Conservation (phyloP, 2,797 vertebrate species). For the Champsocephalus esox region DNA sequence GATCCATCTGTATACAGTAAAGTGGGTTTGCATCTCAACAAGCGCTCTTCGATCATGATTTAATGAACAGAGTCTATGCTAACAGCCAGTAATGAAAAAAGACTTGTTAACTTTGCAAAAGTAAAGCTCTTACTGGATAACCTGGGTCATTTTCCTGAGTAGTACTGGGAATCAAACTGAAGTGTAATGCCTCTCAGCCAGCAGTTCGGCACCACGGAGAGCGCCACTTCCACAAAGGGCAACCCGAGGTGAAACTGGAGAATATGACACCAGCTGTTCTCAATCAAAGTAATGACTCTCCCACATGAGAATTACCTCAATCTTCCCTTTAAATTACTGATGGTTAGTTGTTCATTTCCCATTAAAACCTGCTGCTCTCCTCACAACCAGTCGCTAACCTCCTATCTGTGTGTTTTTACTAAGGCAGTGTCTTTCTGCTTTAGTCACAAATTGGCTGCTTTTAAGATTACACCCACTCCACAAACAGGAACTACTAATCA, state of each 20-base stretch:
- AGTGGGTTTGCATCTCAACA: not conserved
- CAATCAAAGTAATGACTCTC: constrained; percentile 55
- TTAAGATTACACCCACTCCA: not conserved
- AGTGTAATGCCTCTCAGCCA: not conserved
- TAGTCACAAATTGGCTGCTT: not conserved
- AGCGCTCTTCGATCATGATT: not conserved
- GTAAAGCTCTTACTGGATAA: not conserved
- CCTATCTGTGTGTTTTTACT: not conserved
- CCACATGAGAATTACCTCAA: constrained; percentile 28
- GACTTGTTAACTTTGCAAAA: not conserved
- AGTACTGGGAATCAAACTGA: not conserved
- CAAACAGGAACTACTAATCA: not conserved
- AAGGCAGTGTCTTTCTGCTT: not conserved
- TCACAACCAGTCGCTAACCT: not conserved
- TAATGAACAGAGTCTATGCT: not conserved
- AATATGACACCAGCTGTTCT: constrained; percentile 56
- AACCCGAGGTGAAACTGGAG: constrained; percentile 32
- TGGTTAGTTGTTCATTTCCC: constrained; percentile 4
- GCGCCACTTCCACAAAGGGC: constrained; percentile 33
- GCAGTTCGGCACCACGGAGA: constrained; percentile 61
- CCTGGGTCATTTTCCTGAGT: not conserved
- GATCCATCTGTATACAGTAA: not conserved
- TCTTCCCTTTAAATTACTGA: constrained; percentile 30
- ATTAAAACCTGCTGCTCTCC: not conserved
- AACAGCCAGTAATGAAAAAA: not conserved